Conservation (phyloP, 2,113 vertebrate genomes). For the Lanius ludovicianus region DNA sequence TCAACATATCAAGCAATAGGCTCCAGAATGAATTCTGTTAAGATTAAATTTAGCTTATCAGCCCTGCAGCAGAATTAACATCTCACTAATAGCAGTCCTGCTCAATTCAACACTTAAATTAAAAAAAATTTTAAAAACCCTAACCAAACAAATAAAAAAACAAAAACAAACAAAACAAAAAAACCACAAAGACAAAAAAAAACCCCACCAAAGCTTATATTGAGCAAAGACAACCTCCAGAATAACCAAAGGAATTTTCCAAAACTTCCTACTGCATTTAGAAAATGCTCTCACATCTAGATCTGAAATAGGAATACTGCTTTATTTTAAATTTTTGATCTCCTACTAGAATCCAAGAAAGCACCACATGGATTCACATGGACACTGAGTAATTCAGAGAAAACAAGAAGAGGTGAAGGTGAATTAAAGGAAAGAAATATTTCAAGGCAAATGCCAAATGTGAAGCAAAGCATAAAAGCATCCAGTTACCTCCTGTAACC, state of each 20-base stretch:
- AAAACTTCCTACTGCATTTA: background rate
- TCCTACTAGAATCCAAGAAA: background rate
- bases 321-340: background rate
- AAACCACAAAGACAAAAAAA: no score
- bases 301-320: background rate
- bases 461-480: background rate
- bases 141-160: background rate
- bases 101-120: background rate
- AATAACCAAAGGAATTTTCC: background rate
- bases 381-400: background rate
- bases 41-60: background rate
- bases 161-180: no score
- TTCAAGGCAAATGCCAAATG: background rate
- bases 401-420: background rate
- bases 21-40: background rate
- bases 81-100: background rate
- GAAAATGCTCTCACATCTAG: background rate
- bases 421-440: background rate
- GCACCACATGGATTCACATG: background rate
- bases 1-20: background rate
- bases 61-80: background rate
- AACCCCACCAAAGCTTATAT: background rate
- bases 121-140: background rate
- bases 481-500: constrained; percentile 91
- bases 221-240: background rate